Base-by-base conservation (phyloP, 2,113 vertebrate species). In the Rhinogobius similis region DNA sequence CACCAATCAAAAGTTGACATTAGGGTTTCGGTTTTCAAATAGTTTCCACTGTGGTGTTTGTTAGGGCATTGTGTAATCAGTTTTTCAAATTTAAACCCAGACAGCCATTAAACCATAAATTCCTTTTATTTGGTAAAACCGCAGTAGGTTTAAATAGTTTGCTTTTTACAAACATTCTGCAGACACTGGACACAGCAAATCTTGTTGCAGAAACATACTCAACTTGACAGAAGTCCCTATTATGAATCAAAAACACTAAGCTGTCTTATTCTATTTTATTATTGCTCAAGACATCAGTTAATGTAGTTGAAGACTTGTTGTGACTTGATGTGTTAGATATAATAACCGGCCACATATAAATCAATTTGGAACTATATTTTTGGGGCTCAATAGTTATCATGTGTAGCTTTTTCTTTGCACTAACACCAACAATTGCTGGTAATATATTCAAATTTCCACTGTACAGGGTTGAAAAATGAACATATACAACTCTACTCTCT, bases 1-100 rank as follows among this genome's bases (percentile, higher is more conserved):
- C 18, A 14, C 20, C 16, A 68, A 67, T 76, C 61, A 70, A 55
- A 65, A 4, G 41, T 14, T 29, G 68, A 58, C 72, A 72, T 24
- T 10, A 39, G 36, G 26, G 66, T 56, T 65, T 41, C 32, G 29
- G 43, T 44, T 78, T 61, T 7, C 29, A 61, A 63, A 13, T 56
- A 62, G 16, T 65, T 77, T 68, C 46, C 70, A 41, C 11, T 73
- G 38, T 63, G 71, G 43, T 55, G 32, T 79, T 70, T 71, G 36
- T 73, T 44, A n/a, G 50, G 38, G 48, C 26, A 9, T 27, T 67
- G 41, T 68, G 44, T 16, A 56, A 52, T 24, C 14, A 52, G 20
- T 48, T 65, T 65, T 20, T 75, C 26, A 27, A 68, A 69, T 62
- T 27, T 0, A 4, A 72, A 36, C 0, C 7, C 23, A 61, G 29